Conservation (phyloP, 2,113 vertebrate genomes). For the Neolamprologus toae region DNA sequence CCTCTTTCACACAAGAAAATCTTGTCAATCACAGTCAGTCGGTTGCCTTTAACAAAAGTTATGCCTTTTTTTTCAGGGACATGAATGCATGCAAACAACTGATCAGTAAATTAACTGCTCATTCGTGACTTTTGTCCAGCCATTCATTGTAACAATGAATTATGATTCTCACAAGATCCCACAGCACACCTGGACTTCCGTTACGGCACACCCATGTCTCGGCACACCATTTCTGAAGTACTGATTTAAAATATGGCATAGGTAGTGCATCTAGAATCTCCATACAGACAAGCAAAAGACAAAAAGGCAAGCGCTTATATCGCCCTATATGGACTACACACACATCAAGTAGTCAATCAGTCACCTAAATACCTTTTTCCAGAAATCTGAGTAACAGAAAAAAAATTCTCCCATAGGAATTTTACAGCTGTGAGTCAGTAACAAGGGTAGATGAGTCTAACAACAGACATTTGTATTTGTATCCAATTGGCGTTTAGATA, state of each 20-base stretch:
- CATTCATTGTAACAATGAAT: not conserved
- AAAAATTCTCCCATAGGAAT: not conserved
- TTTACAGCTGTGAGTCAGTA: constrained; percentile 32
- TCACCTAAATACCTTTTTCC: not conserved
- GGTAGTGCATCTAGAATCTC: not conserved
- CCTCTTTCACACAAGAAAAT: not conserved
- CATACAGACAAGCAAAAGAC: not conserved
- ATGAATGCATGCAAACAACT: not conserved
- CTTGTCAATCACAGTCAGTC: not conserved
- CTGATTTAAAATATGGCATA: not conserved
- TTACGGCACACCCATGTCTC: not conserved
- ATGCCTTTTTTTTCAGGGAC: not conserved
- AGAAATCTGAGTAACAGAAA: not conserved
- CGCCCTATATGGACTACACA: not conserved
- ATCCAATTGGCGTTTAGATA: not conserved
- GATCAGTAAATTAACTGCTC: not conserved
- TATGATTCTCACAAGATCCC: not conserved
- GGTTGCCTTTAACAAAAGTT: not conserved
- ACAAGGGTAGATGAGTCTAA: not conserved
- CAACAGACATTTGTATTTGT: not conserved
- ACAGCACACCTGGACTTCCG: not conserved
- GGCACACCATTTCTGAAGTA: not conserved
- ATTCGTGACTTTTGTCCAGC: not conserved
- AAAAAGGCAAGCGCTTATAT: not conserved
- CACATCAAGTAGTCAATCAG: not conserved